phyloP scores from a whole-genome alignment of 2,797 vertebrate genomes.

The Thunnus albacares region DNA sequence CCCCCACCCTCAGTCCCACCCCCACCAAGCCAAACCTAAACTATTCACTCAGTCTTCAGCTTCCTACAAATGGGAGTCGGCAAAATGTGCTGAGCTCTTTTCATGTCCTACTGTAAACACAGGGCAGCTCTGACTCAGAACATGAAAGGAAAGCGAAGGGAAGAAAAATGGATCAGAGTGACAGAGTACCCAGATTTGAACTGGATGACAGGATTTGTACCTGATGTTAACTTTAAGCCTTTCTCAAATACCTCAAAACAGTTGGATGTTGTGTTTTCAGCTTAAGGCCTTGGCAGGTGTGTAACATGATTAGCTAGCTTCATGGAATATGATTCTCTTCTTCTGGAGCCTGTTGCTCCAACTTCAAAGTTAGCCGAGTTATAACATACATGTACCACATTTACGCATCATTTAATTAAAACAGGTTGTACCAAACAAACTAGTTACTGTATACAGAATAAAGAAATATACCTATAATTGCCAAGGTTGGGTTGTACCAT shows the following conservation, averaged over 20 bases:
- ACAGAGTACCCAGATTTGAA: constrained; percentile 79
- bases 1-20: constrained; percentile 24
- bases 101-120: constrained; percentile 67
- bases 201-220: constrained; percentile 83
- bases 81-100: constrained; percentile 56
- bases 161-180: constrained; percentile 40
- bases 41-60: constrained; percentile 58
- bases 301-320: constrained; percentile 89
- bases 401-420: background rate
- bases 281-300: constrained; percentile 88
- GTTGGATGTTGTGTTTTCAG: constrained; percentile 86
- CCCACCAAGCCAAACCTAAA: constrained; percentile 32
- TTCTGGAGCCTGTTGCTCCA: constrained; percentile 57
- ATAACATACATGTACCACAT: background rate
- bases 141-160: constrained; percentile 29
- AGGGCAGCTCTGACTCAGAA: constrained; percentile 39
- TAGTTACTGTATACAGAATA: background rate
- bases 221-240: constrained; percentile 83
- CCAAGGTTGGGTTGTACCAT: background rate
- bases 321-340: constrained; percentile 89
- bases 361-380: background rate
- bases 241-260: constrained; percentile 86
- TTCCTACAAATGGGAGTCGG: constrained; percentile 52
- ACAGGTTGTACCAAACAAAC: background rate
- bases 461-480: background rate